Base-by-base conservation (phyloP, 2,113 vertebrate species). In the Cricetomys ansorgei region DNA sequence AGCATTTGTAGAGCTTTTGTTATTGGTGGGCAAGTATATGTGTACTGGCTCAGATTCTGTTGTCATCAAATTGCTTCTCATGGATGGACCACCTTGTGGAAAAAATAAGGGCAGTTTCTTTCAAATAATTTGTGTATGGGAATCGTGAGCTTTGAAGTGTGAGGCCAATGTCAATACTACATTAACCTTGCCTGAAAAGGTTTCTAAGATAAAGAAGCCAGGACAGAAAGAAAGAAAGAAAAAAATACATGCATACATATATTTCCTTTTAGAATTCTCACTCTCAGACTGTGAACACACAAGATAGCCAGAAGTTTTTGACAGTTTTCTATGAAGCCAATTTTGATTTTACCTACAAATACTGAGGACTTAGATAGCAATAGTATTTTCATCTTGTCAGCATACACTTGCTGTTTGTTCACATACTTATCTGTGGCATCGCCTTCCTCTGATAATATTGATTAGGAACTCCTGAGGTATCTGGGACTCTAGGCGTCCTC, bases 331-430 rank as follows among this genome's bases (percentile, higher is more conserved):
- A 4, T 50, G 72, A 86, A 62, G 80, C 67, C 83, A 37, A 10
- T 43, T 75, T 89, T 93, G 70, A 70, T 53, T 76, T 70, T 92
- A 43, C 72, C 21, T 72, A 79, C 62, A 94, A 93, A 94, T 80
- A 45, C 25, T 43, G 25, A 76, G 57, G 1, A 40, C 6, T 15
- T 88, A 11, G 50, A 89, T 21, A 85, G 21, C 10, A 13, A 25
- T 31, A 1, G 19, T 15, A 7, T 7, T n/a, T 23, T 67, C 17
- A 21, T 5, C 0, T 50, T 19, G 25, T 91, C 64, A 93, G n/a
- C 23, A 65, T 7, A 5, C 40, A 34, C 17, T 2, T n/a, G 9
- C 17, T 76, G 3, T 89, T 59, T 76, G 12, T 89, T 62, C 6
- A 4, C 13, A 1, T 34, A 27, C n/a, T 43, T 7, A 10, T 85